A percentile compares a stretch with the other conserved stretches of the same genome.
Conservation (phyloP, 2,113 vertebrate species). For the Excalfactoria chinensis region DNA sequence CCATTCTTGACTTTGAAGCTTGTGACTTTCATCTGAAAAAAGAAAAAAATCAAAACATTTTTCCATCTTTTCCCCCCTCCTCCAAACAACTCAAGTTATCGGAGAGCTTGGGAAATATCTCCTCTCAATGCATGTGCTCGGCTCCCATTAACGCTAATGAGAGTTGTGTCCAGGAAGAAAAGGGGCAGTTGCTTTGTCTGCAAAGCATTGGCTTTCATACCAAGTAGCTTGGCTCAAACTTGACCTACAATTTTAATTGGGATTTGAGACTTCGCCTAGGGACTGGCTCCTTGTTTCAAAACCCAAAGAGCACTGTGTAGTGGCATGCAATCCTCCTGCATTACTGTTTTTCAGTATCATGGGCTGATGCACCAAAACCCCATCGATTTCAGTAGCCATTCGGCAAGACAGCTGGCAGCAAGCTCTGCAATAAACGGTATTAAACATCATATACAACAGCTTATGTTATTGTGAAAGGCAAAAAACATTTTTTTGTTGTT, state of each 20-base stretch:
- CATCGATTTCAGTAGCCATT: not conserved
- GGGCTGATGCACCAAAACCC: not conserved
- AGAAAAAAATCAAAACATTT: not conserved
- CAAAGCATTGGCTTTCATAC: conserved; percentile 26
- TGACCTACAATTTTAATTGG: conserved; percentile 65
- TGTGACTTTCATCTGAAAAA: conserved; percentile 3
- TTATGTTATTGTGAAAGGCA: not conserved
- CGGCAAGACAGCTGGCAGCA: not conserved
- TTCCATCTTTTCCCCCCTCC: not conserved
- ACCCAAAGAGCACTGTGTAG: not conserved
- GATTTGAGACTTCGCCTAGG: not conserved
- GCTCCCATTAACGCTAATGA: conserved; percentile 59
- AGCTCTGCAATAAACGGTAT: not conserved
- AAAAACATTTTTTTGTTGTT: not conserved
- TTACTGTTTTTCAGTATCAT: not conserved
- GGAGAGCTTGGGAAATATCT: conserved; percentile 31
- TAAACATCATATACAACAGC: not conserved
- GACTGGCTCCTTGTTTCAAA: not conserved
- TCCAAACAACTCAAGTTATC: not conserved
- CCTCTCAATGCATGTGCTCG: not conserved
- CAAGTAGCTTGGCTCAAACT: conserved; percentile 38
- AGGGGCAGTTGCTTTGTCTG: conserved; percentile 44
- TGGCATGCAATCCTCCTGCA: not conserved
- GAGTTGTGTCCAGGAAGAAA: not conserved
- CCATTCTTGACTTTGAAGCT: conserved; percentile 1